Evolutionary conservation across 2,888 invertebrate species (phyloP).

Genomic region (Leptopterna dolabrata): DNA sequence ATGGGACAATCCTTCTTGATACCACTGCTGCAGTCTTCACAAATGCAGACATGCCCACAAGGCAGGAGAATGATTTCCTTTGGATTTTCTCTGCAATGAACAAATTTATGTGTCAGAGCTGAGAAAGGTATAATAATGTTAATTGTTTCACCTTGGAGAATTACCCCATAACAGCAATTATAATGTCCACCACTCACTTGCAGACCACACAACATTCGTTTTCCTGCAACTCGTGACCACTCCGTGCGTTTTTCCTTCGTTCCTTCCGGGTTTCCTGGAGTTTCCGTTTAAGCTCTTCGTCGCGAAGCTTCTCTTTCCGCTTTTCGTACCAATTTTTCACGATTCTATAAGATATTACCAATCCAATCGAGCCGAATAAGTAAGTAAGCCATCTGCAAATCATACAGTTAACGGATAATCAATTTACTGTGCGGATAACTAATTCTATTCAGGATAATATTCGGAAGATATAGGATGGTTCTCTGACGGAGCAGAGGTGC

Average conservation of each 20-base stretch:
- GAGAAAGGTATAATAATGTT: too few relatives aligned
- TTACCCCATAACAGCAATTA: too few relatives aligned
- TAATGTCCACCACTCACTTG: constrained; percentile 62
- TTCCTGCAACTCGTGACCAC: constrained; percentile 70
- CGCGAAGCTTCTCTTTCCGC: constrained; percentile 72
- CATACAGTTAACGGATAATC: too few relatives aligned
- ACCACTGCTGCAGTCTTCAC: constrained; percentile 84
- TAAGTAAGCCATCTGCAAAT: constrained; percentile 66
- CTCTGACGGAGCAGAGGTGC: too few relatives aligned
- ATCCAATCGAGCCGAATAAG: constrained; percentile 71
- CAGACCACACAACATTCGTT: constrained; percentile 87
- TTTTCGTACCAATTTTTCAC: constrained; percentile 69
- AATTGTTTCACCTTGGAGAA: too few relatives aligned
- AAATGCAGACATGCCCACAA: constrained; percentile 91
- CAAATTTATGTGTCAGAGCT: background rate
- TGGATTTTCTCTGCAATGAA: constrained; percentile 74
- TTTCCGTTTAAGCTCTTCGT: constrained; percentile 68
- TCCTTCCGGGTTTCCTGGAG: constrained; percentile 76
- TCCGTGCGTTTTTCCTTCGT: constrained; percentile 75
- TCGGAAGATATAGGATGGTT: too few relatives aligned
- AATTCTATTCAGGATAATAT: too few relatives aligned
- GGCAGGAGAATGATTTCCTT: constrained; percentile 89
- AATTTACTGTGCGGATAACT: too few relatives aligned
- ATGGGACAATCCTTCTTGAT: constrained; percentile 82
- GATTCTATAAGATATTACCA: constrained; percentile 69